phyloP scores from a whole-genome alignment of 2,888 invertebrate genomes.

The Lymantria monacha region DNA sequence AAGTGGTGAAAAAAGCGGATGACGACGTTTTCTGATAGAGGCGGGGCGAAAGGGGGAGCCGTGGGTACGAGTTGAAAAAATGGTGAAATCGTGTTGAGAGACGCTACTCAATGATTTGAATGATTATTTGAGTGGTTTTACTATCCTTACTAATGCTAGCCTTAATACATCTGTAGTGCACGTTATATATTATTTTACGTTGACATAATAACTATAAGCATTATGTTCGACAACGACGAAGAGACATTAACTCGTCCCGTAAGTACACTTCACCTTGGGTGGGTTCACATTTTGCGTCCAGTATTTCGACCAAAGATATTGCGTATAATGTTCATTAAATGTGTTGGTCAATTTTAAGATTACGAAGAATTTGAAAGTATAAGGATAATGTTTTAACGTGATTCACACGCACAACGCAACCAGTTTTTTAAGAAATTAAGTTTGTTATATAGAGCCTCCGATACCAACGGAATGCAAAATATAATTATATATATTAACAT shows the following conservation, averaged over 20 bases:
- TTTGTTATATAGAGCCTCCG: background rate
- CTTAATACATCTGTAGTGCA: background rate
- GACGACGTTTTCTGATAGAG: constrained; percentile 44
- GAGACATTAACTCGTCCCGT: background rate
- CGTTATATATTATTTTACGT: background rate
- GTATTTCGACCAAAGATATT: background rate
- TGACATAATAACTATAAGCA: background rate
- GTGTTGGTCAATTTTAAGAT: background rate
- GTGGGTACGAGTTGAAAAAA: constrained; percentile 10
- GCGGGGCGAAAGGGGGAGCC: constrained; percentile 11
- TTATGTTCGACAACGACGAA: background rate
- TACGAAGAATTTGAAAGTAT: background rate
- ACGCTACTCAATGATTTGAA: constrained; percentile 1
- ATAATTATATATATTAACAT: too few relatives aligned
- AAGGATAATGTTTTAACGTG: background rate
- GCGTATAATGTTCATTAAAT: background rate
- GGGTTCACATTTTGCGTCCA: background rate
- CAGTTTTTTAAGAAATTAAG: background rate
- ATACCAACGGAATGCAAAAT: too few relatives aligned
- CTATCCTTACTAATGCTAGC: background rate
- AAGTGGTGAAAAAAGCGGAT: constrained; percentile 42
- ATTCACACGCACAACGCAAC: background rate
- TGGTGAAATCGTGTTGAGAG: background rate
- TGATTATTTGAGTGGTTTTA: background rate
- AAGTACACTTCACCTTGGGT: background rate